Evolutionary conservation across 2,113 vertebrate genomes (phyloP).

Genomic region (Psephotus haematonotus): DNA sequence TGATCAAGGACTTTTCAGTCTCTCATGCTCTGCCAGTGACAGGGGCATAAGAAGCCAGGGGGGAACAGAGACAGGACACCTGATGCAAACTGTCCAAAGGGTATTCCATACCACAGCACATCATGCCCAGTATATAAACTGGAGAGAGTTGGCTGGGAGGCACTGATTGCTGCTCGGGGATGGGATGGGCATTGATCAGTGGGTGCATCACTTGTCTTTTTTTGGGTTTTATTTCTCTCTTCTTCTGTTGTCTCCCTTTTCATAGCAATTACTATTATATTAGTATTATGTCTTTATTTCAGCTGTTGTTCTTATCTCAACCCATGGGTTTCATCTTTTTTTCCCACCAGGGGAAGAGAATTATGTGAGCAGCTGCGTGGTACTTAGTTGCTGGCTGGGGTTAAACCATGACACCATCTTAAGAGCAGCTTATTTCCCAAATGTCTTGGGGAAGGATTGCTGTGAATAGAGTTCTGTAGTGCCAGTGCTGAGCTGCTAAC

Average conservation of each 20-base stretch:
- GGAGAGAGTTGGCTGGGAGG: not conserved
- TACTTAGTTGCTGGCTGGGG: not conserved
- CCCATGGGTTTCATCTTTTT: not conserved
- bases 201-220: not conserved
- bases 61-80: not conserved
- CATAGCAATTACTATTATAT: not conserved
- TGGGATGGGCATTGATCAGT: not conserved
- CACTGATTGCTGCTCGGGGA: not conserved
- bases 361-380: not conserved
- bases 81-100: not conserved
- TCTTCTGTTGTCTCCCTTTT: not conserved
- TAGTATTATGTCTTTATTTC: not conserved
- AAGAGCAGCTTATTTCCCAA: not conserved
- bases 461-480: not conserved
- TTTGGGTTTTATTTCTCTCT: not conserved
- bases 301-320: not conserved
- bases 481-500: not conserved
- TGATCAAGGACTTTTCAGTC: not conserved
- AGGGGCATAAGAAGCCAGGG: not conserved
- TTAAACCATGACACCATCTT: not conserved
- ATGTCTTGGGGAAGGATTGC: not conserved
- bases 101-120: not conserved
- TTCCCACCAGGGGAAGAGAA: not conserved
- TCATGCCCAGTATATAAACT: not conserved
- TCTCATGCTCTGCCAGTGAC: not conserved